Evolutionary conservation across 2,797 vertebrate species (phyloP), one percentile per base, ranked within the genome.

Genomic region (Erpetoichthys calabaricus): DNA sequence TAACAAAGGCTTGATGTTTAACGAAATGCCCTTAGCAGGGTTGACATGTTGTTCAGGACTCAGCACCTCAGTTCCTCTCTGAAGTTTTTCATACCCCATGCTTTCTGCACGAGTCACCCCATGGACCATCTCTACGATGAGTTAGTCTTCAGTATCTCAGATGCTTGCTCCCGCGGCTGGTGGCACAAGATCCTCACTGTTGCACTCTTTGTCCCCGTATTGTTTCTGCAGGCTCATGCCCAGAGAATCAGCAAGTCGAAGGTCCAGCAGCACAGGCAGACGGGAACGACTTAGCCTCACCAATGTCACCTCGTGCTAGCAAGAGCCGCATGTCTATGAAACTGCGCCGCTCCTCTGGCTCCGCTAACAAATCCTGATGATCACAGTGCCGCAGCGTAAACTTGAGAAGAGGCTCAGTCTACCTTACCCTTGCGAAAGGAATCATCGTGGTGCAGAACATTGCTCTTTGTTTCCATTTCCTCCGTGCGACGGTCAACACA

Each of bases 281-380:
- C 58, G 87, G 86, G 85, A 89, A 84, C 79, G 91, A 95, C 78
- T 86, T 91, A 67, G 86, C 90, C 60, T 98, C 92, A 75, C 90
- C 94, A 75, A 91, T 97, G 85, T 98, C 92, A 75, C 92, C 94
- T 80, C 90, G 94, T 79, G 91, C 91, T 89, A 96, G 92, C 89
- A 98, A 96, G 84, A 97, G 89, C 74, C 93, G 94, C 73, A 92
- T 98, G 91, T 98, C 95, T 70, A 92, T 98, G 89, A 98, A 98
- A 78, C 86, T 98, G 66, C 91, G 94, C 7, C 91, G 93, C 64
- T 98, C 95, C 56, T 99, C 94, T 1, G 94, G 93, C 75, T 97
- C 94, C 0, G 92, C 94, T 80, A 97, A 98, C 80, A 98, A 98
- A 79, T 93, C 91, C 73, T 98, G 62, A 85, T 66, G 45, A 63